Evolutionary conservation across 2,888 invertebrate genomes (phyloP).

Genomic region (Dicyrtoma fusca): DNA sequence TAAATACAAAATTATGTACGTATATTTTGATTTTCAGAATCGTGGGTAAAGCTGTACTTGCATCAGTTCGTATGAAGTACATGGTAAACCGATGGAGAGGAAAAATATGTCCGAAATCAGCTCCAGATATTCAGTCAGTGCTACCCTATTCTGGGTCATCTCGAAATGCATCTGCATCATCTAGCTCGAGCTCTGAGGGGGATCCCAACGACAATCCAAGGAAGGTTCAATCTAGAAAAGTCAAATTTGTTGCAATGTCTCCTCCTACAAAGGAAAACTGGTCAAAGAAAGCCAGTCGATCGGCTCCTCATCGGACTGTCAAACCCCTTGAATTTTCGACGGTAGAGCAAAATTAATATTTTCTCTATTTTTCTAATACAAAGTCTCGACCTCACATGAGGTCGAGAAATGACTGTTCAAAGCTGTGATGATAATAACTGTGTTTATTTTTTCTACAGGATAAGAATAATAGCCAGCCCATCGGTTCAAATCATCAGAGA

Average conservation of each 20-base stretch:
- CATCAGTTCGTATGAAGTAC: conserved; percentile 70
- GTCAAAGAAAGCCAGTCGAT: background rate
- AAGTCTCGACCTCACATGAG: too few relatives aligned
- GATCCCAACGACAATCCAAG: background rate
- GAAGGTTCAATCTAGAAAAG: background rate
- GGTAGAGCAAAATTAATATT: too few relatives aligned
- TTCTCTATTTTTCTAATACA: too few relatives aligned
- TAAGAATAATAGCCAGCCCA: too few relatives aligned
- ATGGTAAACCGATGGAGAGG: conserved; percentile 68
- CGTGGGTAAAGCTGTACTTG: conserved; percentile 65
- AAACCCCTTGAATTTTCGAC: background rate
- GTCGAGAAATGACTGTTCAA: too few relatives aligned
- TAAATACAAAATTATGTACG: too few relatives aligned
- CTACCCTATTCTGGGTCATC: conserved; percentile 5
- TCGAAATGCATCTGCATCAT: conserved; percentile 12
- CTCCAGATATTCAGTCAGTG: background rate
- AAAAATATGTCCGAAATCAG: conserved; percentile 58
- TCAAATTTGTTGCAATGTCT: conserved; percentile 8
- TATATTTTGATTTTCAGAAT: conserved; percentile 61
- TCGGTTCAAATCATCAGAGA: too few relatives aligned
- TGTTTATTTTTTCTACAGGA: too few relatives aligned
- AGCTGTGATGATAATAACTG: too few relatives aligned
- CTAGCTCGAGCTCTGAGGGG: background rate
- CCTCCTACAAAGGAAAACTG: conserved; percentile 12
- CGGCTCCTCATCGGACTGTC: conserved; percentile 6